Evolutionary conservation across 2,113 vertebrate genomes (phyloP), one percentile per base, ranked within the genome.

Genomic region (Ciconia stormi): DNA sequence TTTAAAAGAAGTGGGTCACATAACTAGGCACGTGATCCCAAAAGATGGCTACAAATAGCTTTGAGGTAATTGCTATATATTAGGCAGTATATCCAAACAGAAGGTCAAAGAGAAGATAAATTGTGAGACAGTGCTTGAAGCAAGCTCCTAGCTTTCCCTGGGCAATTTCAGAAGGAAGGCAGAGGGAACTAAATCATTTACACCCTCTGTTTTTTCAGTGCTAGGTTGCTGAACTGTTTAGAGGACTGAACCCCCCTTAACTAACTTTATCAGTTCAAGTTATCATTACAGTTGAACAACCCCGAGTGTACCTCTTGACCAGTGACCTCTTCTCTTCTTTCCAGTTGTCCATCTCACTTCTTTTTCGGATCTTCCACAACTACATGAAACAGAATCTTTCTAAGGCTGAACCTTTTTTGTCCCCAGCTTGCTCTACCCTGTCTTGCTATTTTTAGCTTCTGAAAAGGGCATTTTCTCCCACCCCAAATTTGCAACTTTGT

Each of bases 101-200:
- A 87, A 91, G 80, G 93, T 95, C 82, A 91, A 89, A 87, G 55
- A 89, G 72, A 95, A 91, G 86, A 94, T 66, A 82, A 95, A 96
- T 63, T 78, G 86, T 95, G 80, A 87, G 82, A 77, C 55, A 81
- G 29, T 63, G 80, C 89, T 84, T 91, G 83, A 94, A 94, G 89
- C 47, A 84, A 92, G 61, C 50, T 82, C 47, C 63, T 29, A 47
- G 69, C 46, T 84, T 91, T 90, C 72, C 71, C 76, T 81, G 55
- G 44, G 83, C 59, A 89, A 81, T 87, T 95, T 96, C 87, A 87
- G 72, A 94, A 92, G 55, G 42, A 92, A 92, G 59, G 73, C 71
- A 88, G 86, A 58, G 23, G 22, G 38, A 87, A 83, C 29, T 53
- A 83, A 58, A 29, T 81, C 94, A 82, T 94, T 96, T 93, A 93